Percentiles rank a stretch among this genome's conserved stretches.
Conservation (phyloP, 2,113 vertebrate species). For the Camelus dromedarius region DNA sequence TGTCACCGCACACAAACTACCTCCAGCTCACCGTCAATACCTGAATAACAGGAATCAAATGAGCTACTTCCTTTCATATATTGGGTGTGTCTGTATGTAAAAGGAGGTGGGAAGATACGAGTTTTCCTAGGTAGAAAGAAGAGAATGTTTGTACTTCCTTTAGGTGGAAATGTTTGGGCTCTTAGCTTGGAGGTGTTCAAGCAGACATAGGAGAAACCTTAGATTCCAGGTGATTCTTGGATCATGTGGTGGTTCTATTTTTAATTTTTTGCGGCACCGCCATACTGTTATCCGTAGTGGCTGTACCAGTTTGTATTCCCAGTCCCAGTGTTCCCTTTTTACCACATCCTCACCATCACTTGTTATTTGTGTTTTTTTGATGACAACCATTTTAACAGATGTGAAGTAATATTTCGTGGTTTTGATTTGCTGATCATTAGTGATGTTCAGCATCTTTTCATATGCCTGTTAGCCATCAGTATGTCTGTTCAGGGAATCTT, state of each 20-base stretch:
- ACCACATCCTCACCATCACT: not conserved
- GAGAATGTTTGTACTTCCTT: not conserved
- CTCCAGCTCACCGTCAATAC: not conserved
- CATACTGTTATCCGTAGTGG: not conserved
- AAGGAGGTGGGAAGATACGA: not conserved
- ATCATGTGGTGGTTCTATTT: not conserved
- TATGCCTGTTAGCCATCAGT: not conserved
- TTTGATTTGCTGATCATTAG: not conserved
- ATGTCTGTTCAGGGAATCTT: not conserved
- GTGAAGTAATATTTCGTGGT: not conserved
- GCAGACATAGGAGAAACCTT: not conserved
- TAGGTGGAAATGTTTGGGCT: not conserved
- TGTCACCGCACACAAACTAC: not conserved
- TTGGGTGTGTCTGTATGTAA: not conserved
- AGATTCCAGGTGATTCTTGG: not conserved
- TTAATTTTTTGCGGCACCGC: not conserved
- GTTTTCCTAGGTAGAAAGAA: slow-evolving; percentile 15
- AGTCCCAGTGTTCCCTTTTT: not conserved
- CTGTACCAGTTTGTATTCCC: not conserved
- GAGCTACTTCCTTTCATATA: not conserved
- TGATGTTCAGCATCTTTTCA: not conserved
- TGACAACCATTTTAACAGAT: not conserved
- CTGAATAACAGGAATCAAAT: not conserved
- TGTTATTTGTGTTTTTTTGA: not conserved
- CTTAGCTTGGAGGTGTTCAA: not conserved